Base-by-base conservation (phyloP, 2,113 vertebrate species). In the Pygoscelis antarcticus region DNA sequence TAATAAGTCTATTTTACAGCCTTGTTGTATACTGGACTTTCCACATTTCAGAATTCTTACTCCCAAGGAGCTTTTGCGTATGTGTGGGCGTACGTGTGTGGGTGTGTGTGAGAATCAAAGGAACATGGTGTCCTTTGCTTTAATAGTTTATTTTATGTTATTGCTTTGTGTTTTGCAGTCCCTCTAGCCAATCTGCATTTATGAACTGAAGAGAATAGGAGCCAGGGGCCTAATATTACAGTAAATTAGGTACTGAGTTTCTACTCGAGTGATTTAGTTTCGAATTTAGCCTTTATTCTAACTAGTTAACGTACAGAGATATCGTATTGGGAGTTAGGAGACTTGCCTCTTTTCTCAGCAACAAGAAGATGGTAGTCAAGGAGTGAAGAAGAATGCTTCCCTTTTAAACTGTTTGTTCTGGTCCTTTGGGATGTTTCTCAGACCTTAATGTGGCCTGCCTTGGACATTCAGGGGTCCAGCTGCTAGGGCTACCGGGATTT, bases 161-260 rank as follows among this genome's bases (percentile, higher is more conserved):
- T 79, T 95, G 93, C 82, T 95, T 71, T 92, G 87, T 93, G 77
- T 92, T 94, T 97, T 92, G 89, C 74, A 90, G 95, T 92, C 95
- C 61, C 96, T 94, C 90, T 91, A 96, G 97, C 94, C 96, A 96
- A 95, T 96, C 93, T 96, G 93, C 94, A 95, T 97, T 98, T 97
- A 97, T 89, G 82, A 96, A 90, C 83, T 95, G 96, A 91, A 95
- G 64, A 93, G 69, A 97, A 96, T 90, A 92, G 91, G 94, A 96
- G 66, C 91, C 83, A 95, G 83, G 97, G 89, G 97, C 89, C 96
- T 97, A 94, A 96, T 93, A 94, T 87, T 96, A 84, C 69, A 85
- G 85, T 91, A 90, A 93, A 91, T 95, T 96, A 93, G 26, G 83
- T 84, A 91, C 94, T 95, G 93, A 95, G 95, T 92, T 96, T 93